Evolutionary conservation across 2,888 invertebrate genomes (phyloP), one percentile per base, ranked within the genome.

Genomic region (Sicus ferrugineus): DNA sequence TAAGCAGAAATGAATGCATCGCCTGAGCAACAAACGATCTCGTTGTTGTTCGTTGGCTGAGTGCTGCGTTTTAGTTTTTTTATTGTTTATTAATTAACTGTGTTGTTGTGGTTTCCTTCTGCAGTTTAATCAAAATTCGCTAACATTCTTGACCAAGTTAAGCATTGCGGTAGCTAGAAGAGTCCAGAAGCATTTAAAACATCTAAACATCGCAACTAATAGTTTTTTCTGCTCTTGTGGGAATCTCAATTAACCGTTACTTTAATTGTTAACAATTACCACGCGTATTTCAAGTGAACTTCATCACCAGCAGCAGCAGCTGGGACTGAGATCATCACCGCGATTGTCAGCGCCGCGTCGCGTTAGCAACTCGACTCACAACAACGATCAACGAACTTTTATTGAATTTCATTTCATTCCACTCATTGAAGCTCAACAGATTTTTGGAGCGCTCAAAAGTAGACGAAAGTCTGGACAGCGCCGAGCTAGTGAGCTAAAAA

Each of bases 311-410:
- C 38, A 34, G 38, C 14, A 3, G n/a, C 3, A 4, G 19, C 14
- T 19, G 46, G 19, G 46, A 52, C 23, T 21, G 54, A 54, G 54
- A 54, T 54, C 54, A 54, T 54, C 54, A 7, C 26, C 21, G 28
- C 2, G 26, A 2, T 21, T 23, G 21, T 52, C 21, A 21, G 50
- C 1, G 1, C 1, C 5, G 5, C 28, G 26, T 9, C 2, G 26
- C 26, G 48, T 48, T 21, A 1, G 50, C 9, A 26, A 26, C 16
- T 23, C 16, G 9, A 14, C 46, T 19, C 28, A 30, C 50, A 52
- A 61, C 19, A 65, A 54, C 65, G 65, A 65, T 54, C 65, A 65
- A 65, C 65, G 65, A 65, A 65, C 64, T 64, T 64, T 64, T 50
- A 50, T 64, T 50, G 31, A 64, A 64, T 64, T 62, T 64, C 1